phyloP scores from a whole-genome alignment of 2,113 vertebrate species.

The Galeopterus variegatus region DNA sequence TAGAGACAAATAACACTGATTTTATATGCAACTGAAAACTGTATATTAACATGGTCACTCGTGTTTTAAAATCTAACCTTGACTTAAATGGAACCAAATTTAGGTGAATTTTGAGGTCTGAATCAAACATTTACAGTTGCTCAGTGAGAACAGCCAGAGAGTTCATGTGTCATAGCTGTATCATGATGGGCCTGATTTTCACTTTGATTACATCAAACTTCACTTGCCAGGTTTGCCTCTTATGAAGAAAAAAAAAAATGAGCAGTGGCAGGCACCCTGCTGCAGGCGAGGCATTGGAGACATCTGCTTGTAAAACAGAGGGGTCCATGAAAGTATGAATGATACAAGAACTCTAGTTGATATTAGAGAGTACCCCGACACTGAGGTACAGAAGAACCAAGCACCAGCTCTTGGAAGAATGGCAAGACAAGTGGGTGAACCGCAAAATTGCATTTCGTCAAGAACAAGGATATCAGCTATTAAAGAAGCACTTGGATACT shows the following conservation, averaged over 20 bases:
- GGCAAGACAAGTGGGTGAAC: constrained; percentile 91
- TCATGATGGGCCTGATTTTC: not conserved
- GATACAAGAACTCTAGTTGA: not conserved
- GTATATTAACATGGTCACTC: not conserved
- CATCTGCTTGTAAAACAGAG: not conserved
- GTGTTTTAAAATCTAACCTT: not conserved
- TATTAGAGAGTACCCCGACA: not conserved
- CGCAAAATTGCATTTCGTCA: constrained; percentile 90
- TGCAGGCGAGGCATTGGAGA: not conserved
- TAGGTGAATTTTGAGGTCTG: not conserved
- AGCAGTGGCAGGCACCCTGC: too few relatives aligned
- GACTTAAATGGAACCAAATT: not conserved
- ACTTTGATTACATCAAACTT: not conserved
- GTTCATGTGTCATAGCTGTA: not conserved
- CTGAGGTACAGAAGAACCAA: constrained; percentile 83
- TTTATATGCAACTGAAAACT: not conserved
- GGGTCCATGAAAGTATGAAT: constrained; percentile 70
- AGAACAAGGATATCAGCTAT: constrained; percentile 88
- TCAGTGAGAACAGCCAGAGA: not conserved
- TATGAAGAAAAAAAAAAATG: too few relatives aligned
- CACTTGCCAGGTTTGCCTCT: not conserved
- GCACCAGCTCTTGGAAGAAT: constrained; percentile 90
- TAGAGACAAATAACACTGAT: not conserved
- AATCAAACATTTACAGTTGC: not conserved
- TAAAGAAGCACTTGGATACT: constrained; percentile 89